Conservation (phyloP, 2,113 vertebrate genomes). For the Aegithalos caudatus region DNA sequence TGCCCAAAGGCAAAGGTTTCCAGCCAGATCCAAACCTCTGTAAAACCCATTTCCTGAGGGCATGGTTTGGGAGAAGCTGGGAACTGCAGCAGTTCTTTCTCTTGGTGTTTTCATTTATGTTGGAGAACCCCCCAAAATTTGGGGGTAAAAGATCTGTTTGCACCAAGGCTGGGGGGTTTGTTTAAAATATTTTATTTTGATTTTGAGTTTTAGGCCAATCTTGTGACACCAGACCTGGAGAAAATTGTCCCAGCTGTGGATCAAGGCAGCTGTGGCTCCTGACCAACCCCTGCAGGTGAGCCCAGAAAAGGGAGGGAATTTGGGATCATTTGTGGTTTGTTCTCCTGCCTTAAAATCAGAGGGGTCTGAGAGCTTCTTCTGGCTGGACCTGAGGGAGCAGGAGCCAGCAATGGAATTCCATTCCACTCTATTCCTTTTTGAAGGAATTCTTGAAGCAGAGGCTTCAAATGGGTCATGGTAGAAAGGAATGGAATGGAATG, state of each 20-base stretch:
- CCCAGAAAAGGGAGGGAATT: background rate
- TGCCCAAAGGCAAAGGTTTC: slow-evolving; percentile 42
- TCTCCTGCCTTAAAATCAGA: background rate
- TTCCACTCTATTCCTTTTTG: too few relatives aligned
- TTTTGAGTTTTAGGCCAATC: background rate
- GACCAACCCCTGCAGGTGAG: rapidly evolving
- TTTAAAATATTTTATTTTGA: background rate
- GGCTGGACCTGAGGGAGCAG: background rate
- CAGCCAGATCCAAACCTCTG: background rate
- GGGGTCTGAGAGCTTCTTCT: background rate
- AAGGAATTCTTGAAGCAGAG: too few relatives aligned
- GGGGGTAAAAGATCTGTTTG: background rate
- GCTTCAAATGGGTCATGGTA: background rate
- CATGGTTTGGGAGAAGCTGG: background rate
- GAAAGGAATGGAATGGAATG: too few relatives aligned
- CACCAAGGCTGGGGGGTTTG: background rate
- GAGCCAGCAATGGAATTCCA: background rate
- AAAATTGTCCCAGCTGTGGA: background rate
- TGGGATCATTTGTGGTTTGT: background rate
- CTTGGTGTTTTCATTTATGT: background rate
- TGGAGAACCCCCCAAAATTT: background rate
- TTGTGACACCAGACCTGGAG: background rate
- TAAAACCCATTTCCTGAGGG: background rate
- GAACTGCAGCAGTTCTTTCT: background rate
- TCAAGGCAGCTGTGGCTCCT: background rate